Evolutionary conservation across 2,888 invertebrate genomes (phyloP), one percentile per base, ranked within the genome.

Genomic region (Diplolepis rosae): DNA sequence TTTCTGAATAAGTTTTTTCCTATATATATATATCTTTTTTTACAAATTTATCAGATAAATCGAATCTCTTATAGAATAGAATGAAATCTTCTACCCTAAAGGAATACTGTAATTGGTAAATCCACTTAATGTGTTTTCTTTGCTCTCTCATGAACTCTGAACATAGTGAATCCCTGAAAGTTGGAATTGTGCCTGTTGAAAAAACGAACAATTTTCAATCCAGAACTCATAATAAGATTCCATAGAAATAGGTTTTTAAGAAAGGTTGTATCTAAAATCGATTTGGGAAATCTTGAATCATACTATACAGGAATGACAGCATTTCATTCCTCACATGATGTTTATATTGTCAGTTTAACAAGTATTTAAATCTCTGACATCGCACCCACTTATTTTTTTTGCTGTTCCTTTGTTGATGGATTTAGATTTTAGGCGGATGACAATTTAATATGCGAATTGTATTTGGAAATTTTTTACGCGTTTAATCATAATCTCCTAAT

Each of bases 241-340:
- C 61, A 27, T 35, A 61, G 35, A 35, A 35, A 61, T 39, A 39
- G 35, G 61, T 39, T n/a, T 35, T 39, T 39, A 6, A 24, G 39
- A 61, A 24, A 61, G 39, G 35, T 22, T 39, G 61, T 22, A 61
- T 61, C 35, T 61, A 39, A 61, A 39, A 24, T 35, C 35, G 61
- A 61, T 39, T 24, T 61, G 24, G 61, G 22, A 61, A 61, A 24
- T 39, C 61, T 61, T 61, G 61, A 61, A 61, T 61, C 61, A 61
- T 56, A 35, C 15, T 61, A 35, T 61, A 18, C 45, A 45, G 45
- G 45, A 18, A 18, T 45, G 18, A 45, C 18, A 11, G 11, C 45
- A 22, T 45, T 61, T 32, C 35, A 5, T 9, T n/a, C 35, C 35
- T 15, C 18, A 30, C 54, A 13, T 61, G 39, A 61, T n/a, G 35